Conservation (phyloP, 2,888 invertebrate species). For the Nymphalis urticae region DNA sequence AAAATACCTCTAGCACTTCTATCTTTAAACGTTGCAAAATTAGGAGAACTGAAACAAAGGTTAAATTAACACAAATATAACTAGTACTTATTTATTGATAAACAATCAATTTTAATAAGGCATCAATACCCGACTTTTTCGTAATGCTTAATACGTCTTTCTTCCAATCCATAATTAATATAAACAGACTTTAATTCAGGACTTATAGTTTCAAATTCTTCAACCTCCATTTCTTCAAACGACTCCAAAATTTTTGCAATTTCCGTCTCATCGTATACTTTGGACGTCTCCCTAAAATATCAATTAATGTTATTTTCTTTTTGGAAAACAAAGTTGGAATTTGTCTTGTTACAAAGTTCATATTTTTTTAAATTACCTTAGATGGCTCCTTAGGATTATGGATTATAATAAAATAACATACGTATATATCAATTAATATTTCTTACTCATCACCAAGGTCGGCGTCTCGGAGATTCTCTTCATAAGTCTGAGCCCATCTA, state of each 20-base stretch:
- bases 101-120: not conserved
- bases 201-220: conserved; percentile 59
- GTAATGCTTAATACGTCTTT: conserved; percentile 55
- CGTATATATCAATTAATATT: conserved; percentile 42
- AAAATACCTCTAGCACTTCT: conserved; percentile 33
- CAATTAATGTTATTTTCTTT: not conserved
- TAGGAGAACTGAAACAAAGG: conserved; percentile 20
- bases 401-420: not conserved
- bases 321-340: not conserved
- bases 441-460: conserved; percentile 62
- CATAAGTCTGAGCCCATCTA: conserved; percentile 65
- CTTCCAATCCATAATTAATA: conserved; percentile 59
- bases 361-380: no score
- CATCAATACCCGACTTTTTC: conserved; percentile 45
- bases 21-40: conserved; percentile 20
- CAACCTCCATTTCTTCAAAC: conserved; percentile 65
- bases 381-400: no score
- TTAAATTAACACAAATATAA: not conserved
- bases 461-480: conserved; percentile 59
- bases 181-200: conserved; percentile 65
- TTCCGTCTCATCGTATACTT: conserved; percentile 61
- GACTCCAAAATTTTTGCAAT: conserved; percentile 56
- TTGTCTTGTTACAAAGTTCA: no score
- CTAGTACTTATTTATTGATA: not conserved
- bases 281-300: conserved; percentile 48